Conservation (phyloP, 2,113 vertebrate genomes). For the Neoarius graeffei region DNA sequence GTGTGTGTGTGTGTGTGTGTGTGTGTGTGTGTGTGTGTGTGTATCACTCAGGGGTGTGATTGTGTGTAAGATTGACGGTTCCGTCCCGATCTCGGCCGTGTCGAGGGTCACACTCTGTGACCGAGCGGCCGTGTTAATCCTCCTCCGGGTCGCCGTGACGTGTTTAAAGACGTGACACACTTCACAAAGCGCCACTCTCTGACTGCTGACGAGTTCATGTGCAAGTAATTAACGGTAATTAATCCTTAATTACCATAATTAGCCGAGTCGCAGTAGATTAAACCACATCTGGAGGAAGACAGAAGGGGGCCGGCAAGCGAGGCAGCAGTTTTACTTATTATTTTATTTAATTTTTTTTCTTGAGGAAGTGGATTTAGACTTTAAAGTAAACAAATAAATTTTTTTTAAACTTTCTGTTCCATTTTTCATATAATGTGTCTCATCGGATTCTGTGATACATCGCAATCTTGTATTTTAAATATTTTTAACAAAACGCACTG, state of each 20-base stretch:
- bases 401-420: background rate
- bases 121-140: conserved; percentile 61
- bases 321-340: conserved; percentile 71
- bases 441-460: background rate
- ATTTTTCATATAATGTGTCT: background rate
- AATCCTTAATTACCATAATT: conserved; percentile 99
- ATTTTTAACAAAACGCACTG: background rate
- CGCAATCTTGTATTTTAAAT: background rate
- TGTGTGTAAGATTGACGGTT: conserved; percentile 59
- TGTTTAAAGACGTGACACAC: conserved; percentile 88
- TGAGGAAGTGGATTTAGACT: conserved; percentile 65
- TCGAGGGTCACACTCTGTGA: conserved; percentile 61
- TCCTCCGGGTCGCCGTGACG: conserved; percentile 63
- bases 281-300: conserved; percentile 99
- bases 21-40: conserved; percentile 4
- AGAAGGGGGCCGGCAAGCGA: conserved; percentile 81
- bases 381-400: conserved; percentile 75
- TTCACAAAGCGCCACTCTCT: conserved; percentile 99
- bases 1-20: conserved; percentile 11
- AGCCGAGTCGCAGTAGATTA: conserved; percentile 99
- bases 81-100: conserved; percentile 66
- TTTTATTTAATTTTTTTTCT: conserved; percentile 3
- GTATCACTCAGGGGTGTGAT: conserved; percentile 38
- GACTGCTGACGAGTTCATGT: conserved; percentile 99
- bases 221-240: conserved; percentile 99